Percentiles rank a stretch among this genome's conserved stretches.
These are phyloP conservation scores for Eleutherodactylus coqui DNA, from an alignment of 2,797 vertebrate genomes.

Conservation along the genomic window DNA sequence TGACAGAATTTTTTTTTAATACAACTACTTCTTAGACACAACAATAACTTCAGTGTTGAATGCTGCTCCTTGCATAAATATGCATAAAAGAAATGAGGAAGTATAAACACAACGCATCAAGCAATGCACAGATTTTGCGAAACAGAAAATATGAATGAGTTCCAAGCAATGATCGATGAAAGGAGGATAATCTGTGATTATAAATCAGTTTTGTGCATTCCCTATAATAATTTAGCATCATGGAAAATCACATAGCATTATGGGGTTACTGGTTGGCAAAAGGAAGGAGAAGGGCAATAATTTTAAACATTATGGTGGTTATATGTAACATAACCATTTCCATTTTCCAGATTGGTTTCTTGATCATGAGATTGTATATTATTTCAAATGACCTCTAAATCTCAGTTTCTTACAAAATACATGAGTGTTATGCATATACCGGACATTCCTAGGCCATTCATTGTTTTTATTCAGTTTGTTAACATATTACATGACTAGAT, in stretches of 20 bases:
- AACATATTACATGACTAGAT: too few relatives aligned
- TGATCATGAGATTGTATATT: not conserved
- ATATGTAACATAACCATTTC: constrained; percentile 7
- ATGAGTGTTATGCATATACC: too few relatives aligned
- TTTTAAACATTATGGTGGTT: not conserved
- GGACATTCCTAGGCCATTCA: too few relatives aligned
- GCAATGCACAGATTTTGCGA: not conserved
- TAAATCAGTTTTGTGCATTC: not conserved
- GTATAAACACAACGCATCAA: not conserved
- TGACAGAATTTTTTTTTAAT: not conserved
- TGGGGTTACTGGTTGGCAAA: not conserved
- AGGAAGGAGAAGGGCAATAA: not conserved
- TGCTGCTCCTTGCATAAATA: not conserved
- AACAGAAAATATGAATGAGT: not conserved
- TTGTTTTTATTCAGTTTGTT: too few relatives aligned
- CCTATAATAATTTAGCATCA: not conserved
- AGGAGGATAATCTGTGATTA: not conserved
- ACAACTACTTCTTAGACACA: not conserved
- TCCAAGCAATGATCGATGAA: not conserved
- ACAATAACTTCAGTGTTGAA: not conserved
- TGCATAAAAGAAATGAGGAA: not conserved
- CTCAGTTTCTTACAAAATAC: too few relatives aligned
- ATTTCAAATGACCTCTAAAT: not conserved
- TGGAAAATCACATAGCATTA: not conserved
- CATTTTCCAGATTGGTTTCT: not conserved